A percentile compares a stretch with the other conserved stretches of the same genome.
Evolutionary conservation across 2,113 vertebrate genomes (phyloP).

Genomic region (Siniperca chuatsi): DNA sequence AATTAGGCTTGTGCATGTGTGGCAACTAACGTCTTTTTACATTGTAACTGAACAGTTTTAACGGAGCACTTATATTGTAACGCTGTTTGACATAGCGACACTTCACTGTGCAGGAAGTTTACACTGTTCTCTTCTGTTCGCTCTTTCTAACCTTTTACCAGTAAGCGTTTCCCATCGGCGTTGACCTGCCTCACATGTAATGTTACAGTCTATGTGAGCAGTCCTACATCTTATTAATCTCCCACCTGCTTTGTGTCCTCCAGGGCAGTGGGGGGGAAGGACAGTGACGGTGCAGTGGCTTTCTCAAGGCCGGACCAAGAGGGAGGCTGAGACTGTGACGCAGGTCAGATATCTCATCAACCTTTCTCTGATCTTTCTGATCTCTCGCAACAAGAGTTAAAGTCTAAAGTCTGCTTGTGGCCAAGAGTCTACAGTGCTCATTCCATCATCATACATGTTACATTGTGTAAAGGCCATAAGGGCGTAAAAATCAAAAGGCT

Average conservation of each 20-base stretch:
- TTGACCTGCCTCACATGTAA: neutral
- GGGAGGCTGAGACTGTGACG: slow-evolving; percentile 42
- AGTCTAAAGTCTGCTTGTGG: neutral
- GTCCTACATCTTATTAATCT: slow-evolving; percentile 13
- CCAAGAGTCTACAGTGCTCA: neutral
- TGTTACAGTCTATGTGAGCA: neutral
- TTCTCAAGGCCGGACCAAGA: slow-evolving; percentile 63
- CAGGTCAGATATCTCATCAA: slow-evolving; percentile 71
- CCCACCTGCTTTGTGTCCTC: slow-evolving; percentile 38
- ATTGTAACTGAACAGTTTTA: neutral
- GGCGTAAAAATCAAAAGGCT: neutral
- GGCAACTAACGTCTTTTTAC: neutral
- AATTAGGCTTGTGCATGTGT: no score
- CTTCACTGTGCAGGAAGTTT: neutral
- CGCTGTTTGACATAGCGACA: neutral
- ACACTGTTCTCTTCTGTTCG: no score
- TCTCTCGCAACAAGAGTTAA: neutral
- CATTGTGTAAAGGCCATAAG: neutral
- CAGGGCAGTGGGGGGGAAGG: slow-evolving; percentile 60
- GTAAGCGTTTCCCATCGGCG: neutral
- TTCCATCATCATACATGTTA: neutral
- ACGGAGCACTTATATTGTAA: neutral
- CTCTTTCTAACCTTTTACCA: neutral
- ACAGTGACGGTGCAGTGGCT: slow-evolving; percentile 74
- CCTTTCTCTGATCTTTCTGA: neutral